Conservation (phyloP, 2,797 vertebrate genomes). For the Dicrostonyx torquatus region DNA sequence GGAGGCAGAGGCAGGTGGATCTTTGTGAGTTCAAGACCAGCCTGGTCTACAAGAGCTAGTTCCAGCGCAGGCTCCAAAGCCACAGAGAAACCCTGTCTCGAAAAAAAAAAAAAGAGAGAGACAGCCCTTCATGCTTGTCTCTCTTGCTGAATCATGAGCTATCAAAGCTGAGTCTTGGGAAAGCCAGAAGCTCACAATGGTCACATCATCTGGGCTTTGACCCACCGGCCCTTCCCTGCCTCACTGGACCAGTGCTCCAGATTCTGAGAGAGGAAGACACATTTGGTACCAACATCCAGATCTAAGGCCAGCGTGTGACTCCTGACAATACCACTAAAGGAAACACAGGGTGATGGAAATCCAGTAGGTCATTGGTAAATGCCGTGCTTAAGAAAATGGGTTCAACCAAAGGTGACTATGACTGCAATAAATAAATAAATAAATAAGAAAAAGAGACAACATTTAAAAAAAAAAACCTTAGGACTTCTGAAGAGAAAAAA, state of each 20-base stretch:
- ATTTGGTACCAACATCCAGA: neutral
- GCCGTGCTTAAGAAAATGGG: neutral
- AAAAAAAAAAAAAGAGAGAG: too few species aligned
- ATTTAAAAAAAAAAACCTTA: neutral
- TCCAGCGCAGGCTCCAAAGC: too few species aligned
- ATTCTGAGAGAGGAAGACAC: neutral
- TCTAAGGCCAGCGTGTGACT: neutral
- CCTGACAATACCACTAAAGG: neutral
- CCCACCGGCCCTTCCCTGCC: neutral
- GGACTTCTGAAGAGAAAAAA: neutral
- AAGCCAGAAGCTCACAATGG: neutral
- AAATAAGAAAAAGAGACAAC: neutral
- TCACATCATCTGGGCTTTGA: neutral
- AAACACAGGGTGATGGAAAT: neutral
- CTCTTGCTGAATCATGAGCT: neutral
- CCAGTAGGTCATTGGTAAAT: neutral
- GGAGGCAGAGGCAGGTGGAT: too few species aligned
- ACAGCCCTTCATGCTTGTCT: neutral
- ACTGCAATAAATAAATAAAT: neutral
- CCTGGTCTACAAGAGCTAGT: too few species aligned
- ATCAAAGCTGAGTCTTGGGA: neutral
- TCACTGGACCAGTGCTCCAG: neutral
- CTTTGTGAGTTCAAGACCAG: too few species aligned
- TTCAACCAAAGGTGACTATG: neutral
- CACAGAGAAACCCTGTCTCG: too few species aligned